Evolutionary conservation across 2,797 vertebrate genomes (phyloP), one percentile per base, ranked within the genome.

Genomic region (Eospalax fontanierii): DNA sequence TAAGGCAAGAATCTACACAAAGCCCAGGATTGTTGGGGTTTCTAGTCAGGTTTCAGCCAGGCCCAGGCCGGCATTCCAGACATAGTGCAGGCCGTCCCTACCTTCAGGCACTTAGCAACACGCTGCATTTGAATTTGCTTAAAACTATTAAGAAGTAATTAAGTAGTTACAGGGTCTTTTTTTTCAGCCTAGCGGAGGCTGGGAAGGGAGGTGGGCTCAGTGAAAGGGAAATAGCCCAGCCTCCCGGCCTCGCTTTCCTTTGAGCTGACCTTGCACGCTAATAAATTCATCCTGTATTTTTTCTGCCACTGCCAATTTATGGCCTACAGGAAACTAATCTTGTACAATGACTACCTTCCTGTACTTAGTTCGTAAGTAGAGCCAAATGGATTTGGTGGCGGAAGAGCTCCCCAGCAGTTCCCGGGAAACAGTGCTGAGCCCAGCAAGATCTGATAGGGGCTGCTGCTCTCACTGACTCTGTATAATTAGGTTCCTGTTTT

Each of bases 291-390:
- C 98, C 98, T 98, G 98, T 97, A 96, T 98, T 98, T 98, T 54
- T 98, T 97, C 97, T 98, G 97, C 97, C 97, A 97, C 98, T 98
- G 98, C 98, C 98, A 98, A 98, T 98, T 98, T 98, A 98, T 96
- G 97, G 98, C 97, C 97, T 97, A 98, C 98, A 99, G 99, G 99
- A 99, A 99, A 97, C 98, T 97, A 98, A 99, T 98, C 98, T 98
- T 95, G 97, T 98, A 98, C 98, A 98, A 99, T 98, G 98, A 98
- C 98, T 98, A 97, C 98, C 98, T 99, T 99, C 98, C 98, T 99
- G 98, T 98, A 97, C 98, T 98, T 97, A 95, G 97, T 96, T 98
- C 97, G 97, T 98, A 98, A 99, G 98, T 98, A 97, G 98, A 98
- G 98, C 98, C 98, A 99, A 99, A 98, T 98, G 98, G 98, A 98